These are phyloP conservation scores for Lophochroa leadbeateri DNA, from an alignment of 2,113 vertebrate species.

Conservation along the genomic window DNA sequence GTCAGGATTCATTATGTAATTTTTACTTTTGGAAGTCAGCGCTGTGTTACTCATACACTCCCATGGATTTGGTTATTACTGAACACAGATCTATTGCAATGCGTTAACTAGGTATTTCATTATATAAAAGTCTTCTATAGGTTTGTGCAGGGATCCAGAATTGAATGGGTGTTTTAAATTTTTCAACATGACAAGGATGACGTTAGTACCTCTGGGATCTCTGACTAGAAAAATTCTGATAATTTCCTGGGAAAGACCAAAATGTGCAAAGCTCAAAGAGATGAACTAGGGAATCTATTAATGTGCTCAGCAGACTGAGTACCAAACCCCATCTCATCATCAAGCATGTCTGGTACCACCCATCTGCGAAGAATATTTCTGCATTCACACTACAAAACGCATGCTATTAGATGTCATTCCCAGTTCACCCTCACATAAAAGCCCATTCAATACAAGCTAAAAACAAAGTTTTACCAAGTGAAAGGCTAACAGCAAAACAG, in stretches of 20 bases:
- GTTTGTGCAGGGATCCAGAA: not conserved
- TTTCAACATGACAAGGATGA: not conserved
- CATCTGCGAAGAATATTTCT: not conserved
- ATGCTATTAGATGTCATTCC: not conserved
- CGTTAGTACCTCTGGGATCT: not conserved
- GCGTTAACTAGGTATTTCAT: not conserved
- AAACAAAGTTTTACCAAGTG: not conserved
- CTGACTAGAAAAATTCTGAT: not conserved
- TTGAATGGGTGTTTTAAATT: not conserved
- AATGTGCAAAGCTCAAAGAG: not conserved
- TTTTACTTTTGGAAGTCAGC: not conserved
- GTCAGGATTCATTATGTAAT: not conserved
- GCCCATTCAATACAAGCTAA: not conserved
- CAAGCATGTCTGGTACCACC: not conserved
- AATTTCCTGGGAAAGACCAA: not conserved
- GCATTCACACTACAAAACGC: not conserved
- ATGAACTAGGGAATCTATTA: not conserved
- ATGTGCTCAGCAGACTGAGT: rapidly evolving
- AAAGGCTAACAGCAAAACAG: not conserved
- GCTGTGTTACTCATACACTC: not conserved
- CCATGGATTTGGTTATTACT: not conserved
- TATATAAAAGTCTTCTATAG: not conserved
- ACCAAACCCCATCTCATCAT: not conserved
- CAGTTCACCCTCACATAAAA: not conserved
- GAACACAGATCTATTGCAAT: not conserved